Evolutionary conservation across 2,797 vertebrate species (phyloP).

Genomic region (Anisognathus igniventris): DNA sequence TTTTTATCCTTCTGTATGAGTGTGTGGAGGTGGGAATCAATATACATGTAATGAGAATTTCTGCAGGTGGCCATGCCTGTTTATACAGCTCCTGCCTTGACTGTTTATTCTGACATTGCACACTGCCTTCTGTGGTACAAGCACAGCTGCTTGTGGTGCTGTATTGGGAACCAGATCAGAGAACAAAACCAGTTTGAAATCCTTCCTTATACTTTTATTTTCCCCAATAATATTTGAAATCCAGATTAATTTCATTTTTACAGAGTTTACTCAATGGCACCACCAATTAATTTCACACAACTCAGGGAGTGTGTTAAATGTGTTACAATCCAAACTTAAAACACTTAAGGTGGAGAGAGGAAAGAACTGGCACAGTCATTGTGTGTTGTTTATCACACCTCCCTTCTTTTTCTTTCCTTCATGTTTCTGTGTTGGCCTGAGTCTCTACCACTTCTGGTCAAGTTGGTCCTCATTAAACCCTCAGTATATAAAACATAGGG

Average conservation of each 20-base stretch:
- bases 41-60: not conserved
- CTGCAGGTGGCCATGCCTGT: not conserved
- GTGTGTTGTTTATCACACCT: not conserved
- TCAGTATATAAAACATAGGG: not conserved
- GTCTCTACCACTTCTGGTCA: not conserved
- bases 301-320: not conserved
- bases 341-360: not conserved
- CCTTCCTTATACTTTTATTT: not conserved
- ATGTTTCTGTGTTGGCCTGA: not conserved
- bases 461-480: not conserved
- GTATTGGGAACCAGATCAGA: not conserved
- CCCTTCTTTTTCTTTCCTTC: not conserved
- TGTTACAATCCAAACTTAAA: not conserved
- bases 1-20: not conserved
- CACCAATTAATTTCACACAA: not conserved
- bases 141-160: not conserved
- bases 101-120: not conserved
- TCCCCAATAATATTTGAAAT: not conserved
- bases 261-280: not conserved
- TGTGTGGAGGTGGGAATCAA: not conserved
- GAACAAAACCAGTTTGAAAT: not conserved
- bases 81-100: not conserved
- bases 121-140: not conserved
- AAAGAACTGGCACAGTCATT: not conserved
- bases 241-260: not conserved